A percentile compares a stretch with the other conserved stretches of the same genome.
phyloP scores from a whole-genome alignment of 2,888 invertebrate species.

The Scaptomyza parva region DNA sequence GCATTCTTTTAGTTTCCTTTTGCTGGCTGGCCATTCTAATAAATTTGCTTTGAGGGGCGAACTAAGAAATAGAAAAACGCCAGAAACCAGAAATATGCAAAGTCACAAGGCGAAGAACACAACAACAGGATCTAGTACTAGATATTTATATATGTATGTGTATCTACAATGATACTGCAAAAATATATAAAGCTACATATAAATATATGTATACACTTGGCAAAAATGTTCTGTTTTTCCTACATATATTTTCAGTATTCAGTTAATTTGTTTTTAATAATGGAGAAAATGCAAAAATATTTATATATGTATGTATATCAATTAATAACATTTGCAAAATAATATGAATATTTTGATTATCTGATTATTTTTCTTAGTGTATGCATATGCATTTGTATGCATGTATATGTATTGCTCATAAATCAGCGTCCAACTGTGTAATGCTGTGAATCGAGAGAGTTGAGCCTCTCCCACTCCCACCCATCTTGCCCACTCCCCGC shows the following conservation, averaged over 20 bases:
- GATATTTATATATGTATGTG: constrained; percentile 31
- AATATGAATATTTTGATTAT: too few species aligned
- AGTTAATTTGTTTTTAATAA: too few species aligned
- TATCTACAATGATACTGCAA: neutral
- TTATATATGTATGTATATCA: constrained; percentile 26
- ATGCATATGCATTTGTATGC: too few species aligned
- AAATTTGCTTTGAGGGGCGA: constrained; percentile 54
- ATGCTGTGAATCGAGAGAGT: constrained; percentile 23
- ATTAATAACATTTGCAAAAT: neutral
- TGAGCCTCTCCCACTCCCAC: constrained; percentile 1
- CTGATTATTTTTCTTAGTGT: too few species aligned
- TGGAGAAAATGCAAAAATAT: constrained; percentile 12
- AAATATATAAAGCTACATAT: constrained; percentile 30
- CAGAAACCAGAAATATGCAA: constrained; percentile 67
- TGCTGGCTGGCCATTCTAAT: constrained; percentile 66
- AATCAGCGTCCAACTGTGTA: constrained; percentile 63
- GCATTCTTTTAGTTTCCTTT: constrained; percentile 36
- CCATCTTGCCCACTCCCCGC: too few species aligned
- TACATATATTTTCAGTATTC: too few species aligned
- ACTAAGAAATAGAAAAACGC: constrained; percentile 47
- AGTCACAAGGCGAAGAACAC: constrained; percentile 56
- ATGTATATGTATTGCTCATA: constrained; percentile 55
- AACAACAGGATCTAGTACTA: constrained; percentile 49
- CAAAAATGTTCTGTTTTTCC: too few species aligned
- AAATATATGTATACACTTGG: constrained; percentile 7